Base-by-base conservation (phyloP, 2,797 vertebrate species). In the Sebastolobus alascanus region DNA sequence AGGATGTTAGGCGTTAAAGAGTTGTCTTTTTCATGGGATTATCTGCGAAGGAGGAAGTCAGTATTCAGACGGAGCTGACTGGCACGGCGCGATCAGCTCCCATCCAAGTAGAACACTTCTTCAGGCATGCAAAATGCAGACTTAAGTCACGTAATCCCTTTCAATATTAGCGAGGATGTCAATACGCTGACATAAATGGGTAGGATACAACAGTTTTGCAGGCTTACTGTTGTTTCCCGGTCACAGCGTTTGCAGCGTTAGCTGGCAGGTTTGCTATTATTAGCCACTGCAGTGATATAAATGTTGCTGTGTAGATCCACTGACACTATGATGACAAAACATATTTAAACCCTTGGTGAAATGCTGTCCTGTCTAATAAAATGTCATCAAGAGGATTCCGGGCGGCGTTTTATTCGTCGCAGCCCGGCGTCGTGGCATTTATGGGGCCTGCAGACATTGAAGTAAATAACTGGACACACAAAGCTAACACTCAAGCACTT, bases 81-180 rank as follows among this genome's bases (percentile, higher is more conserved):
- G 94, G 93, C 93, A 91, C 29, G 8, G 72, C 58, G 25, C 89
- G 91, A 93, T 94, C 91, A 88, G 86, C 85, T 80, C 75, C 74
- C 84, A 87, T 95, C 94, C 95, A 94, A 95, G 89, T 95, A 87
- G 93, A 94, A 92, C 93, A 91, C 87, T 93, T 94, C 92, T 95
- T 84, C 89, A 93, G 93, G 93, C 92, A 86, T 92, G 87, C 89
- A 83, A 83, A 93, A 92, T 89, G 90, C 75, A 93, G 92, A 92
- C 92, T 94, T 93, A 93, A 93, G 85, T 91, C 90, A 92, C 90
- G 84, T 92, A 95, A 95, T 95, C 94, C 93, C 84, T 83, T 93
- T 93, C 83, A 85, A 91, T 93, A 92, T 93, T 88, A 89, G 83
- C 71, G 33, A 75, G 90, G 88, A 86, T 93, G 91, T 95, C 92